These are phyloP conservation scores for Macaria notata DNA, from an alignment of 2,888 invertebrate species.

Conservation along the genomic window DNA sequence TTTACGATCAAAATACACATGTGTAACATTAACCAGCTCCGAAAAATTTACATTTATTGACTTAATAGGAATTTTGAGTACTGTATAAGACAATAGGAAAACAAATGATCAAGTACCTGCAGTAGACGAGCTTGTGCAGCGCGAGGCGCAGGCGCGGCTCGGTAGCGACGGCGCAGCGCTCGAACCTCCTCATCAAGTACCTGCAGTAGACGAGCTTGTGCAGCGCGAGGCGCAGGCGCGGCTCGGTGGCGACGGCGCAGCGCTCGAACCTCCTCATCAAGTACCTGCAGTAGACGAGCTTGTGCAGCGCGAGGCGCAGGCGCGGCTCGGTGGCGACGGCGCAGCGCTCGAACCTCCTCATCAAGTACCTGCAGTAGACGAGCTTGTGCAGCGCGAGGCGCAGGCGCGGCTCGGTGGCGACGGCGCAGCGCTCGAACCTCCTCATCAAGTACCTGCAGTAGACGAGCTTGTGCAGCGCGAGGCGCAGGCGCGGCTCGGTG, in stretches of 20 bases:
- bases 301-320: conserved; percentile 12
- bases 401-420: conserved; percentile 39
- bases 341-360: conserved; percentile 55
- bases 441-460: conserved; percentile 47
- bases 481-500: conserved; percentile 38
- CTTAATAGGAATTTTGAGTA: too few relatives aligned
- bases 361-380: conserved; percentile 43
- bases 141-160: conserved; percentile 31
- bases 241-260: conserved; percentile 46
- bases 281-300: conserved; percentile 39
- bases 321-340: conserved; percentile 42
- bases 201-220: conserved; percentile 37
- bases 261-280: conserved; percentile 55
- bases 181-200: conserved; percentile 53
- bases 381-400: conserved; percentile 5
- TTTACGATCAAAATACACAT: too few relatives aligned
- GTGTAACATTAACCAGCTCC: too few relatives aligned
- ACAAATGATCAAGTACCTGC: conserved; percentile 37
- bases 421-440: conserved; percentile 56
- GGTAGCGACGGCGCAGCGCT: conserved; percentile 50
- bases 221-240: conserved; percentile 26
- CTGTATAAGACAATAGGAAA: too few relatives aligned
- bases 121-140: too few relatives aligned
- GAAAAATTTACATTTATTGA: too few relatives aligned
- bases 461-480: too few relatives aligned